Evolutionary conservation across 2,888 invertebrate species (phyloP).

Genomic region (Onthophagus sagittarius): DNA sequence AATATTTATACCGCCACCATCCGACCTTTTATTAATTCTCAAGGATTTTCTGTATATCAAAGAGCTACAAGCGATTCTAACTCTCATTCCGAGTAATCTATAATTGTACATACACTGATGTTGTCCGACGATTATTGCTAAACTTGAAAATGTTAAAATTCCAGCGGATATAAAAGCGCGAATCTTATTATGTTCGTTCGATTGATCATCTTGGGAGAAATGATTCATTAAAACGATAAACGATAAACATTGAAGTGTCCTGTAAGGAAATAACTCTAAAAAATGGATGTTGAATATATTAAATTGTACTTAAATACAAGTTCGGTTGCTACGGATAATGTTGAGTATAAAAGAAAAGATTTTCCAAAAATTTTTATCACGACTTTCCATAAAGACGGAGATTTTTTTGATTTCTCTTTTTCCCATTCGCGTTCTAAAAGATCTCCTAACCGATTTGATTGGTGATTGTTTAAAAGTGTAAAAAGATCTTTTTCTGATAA

Average conservation of each 20-base stretch:
- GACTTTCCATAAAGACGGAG: slow-evolving; percentile 33
- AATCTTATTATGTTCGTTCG: slow-evolving; percentile 31
- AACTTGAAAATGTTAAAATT: slow-evolving; percentile 65
- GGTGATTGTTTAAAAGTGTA: slow-evolving; percentile 53
- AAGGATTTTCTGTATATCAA: slow-evolving; percentile 72
- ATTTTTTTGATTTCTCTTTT: slow-evolving; percentile 25
- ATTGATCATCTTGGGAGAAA: slow-evolving; percentile 52
- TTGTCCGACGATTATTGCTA: slow-evolving; percentile 63
- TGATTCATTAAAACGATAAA: slow-evolving; percentile 37
- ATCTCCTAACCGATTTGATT: slow-evolving; percentile 60
- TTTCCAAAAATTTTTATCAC: slow-evolving; percentile 34
- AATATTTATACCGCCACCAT: slow-evolving; percentile 78
- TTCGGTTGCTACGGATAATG: neutral
- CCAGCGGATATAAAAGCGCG: slow-evolving; percentile 74
- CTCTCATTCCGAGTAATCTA: slow-evolving; percentile 64
- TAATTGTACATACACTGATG: slow-evolving; percentile 70
- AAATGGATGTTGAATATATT: neutral
- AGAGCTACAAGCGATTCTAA: slow-evolving; percentile 76
- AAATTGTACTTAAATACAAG: slow-evolving; percentile 13
- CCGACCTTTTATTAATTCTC: slow-evolving; percentile 72
- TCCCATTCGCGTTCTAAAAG: slow-evolving; percentile 54
- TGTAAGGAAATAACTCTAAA: slow-evolving; percentile 15
- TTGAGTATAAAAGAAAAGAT: slow-evolving; percentile 15
- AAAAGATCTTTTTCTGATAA: slow-evolving; percentile 51
- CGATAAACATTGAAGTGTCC: slow-evolving; percentile 28